Evolutionary conservation across 2,888 invertebrate genomes (phyloP), one percentile per base, ranked within the genome.

Genomic region (Eledone cirrhosa): DNA sequence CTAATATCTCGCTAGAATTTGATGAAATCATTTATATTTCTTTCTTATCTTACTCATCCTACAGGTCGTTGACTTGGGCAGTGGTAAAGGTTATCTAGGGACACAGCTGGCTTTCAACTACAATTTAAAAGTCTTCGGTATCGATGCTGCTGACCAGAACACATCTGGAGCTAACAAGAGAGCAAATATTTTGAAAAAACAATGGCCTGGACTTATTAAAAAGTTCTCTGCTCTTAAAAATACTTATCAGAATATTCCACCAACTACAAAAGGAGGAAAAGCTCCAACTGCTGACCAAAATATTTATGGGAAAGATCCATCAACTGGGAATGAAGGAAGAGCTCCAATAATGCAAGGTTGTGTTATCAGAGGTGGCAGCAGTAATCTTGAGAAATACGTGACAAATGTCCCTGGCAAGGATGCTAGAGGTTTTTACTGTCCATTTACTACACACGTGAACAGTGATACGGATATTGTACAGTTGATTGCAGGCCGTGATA

Each of bases 31-130:
- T n/a, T n/a, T n/a, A n/a, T n/a, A n/a, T n/a, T n/a, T n/a, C 13
- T 31, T 24, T 27, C 16, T 72, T 77, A 11, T 48, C 41, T n/a
- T 41, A n/a, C 31, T 77, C 16, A 72, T 65, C 41, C 72, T 82
- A 8, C 92, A 93, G 90, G 91, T 95, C 65, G 92, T 97, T 24
- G 97, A 97, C 89, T 94, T 96, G 67, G 97, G 97, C 0, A 96
- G 96, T 87, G 97, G 97, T 0, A 95, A 95, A 88, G 97, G 97
- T 0, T 95, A 96, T 90, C 91, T 97, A 59, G 94, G 95, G 67
- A 94, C 94, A 0, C 93, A 94, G 19, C 89, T 97, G 76, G 93
- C 94, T 0, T 92, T 95, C 7, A 93, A 94, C 80, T 93, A 95
- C 89, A 90, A 92, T 41, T 91, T 95, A 79, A 94, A 94, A 63